A percentile compares a stretch with the other conserved stretches of the same genome.
These are phyloP conservation scores for Lysandra bellargus DNA, from an alignment of 2,888 invertebrate species.

Conservation along the genomic window DNA sequence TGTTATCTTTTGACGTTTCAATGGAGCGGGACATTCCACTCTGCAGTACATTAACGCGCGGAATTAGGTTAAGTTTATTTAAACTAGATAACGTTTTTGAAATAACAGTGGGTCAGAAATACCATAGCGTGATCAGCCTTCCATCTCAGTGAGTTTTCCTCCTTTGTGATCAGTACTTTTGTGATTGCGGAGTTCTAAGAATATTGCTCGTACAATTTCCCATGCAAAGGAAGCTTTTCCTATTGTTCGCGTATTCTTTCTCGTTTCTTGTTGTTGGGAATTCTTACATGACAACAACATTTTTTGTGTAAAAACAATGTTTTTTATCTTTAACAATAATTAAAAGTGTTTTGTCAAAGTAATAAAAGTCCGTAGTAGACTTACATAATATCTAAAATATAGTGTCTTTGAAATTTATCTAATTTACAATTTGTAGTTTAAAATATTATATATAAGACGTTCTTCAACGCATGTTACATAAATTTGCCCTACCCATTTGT, in stretches of 20 bases:
- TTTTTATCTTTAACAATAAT: too few relatives aligned
- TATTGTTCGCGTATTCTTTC: conserved; percentile 8
- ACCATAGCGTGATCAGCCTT: background rate
- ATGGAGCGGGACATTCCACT: conserved; percentile 40
- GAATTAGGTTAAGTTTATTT: conserved; percentile 30
- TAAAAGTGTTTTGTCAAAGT: too few relatives aligned
- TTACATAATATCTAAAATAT: background rate
- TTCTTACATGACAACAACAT: background rate
- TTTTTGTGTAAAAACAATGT: background rate
- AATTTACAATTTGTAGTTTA: background rate
- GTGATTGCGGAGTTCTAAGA: conserved; percentile 8
- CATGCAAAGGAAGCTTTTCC: conserved; percentile 9
- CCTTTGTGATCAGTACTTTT: conserved; percentile 8
- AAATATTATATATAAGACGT: background rate
- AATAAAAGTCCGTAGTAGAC: too few relatives aligned
- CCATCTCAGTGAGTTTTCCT: background rate
- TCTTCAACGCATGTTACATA: background rate
- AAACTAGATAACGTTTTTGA: conserved; percentile 28
- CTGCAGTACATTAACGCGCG: conserved; percentile 31
- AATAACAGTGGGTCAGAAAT: conserved; percentile 26
- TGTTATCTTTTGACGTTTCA: conserved; percentile 49
- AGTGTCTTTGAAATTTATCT: background rate
- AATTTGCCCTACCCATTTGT: background rate
- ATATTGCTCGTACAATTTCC: conserved; percentile 1
- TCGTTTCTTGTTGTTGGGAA: background rate